These are phyloP conservation scores for Fragum fragum DNA, from an alignment of 2,888 invertebrate genomes.

Conservation along the genomic window DNA sequence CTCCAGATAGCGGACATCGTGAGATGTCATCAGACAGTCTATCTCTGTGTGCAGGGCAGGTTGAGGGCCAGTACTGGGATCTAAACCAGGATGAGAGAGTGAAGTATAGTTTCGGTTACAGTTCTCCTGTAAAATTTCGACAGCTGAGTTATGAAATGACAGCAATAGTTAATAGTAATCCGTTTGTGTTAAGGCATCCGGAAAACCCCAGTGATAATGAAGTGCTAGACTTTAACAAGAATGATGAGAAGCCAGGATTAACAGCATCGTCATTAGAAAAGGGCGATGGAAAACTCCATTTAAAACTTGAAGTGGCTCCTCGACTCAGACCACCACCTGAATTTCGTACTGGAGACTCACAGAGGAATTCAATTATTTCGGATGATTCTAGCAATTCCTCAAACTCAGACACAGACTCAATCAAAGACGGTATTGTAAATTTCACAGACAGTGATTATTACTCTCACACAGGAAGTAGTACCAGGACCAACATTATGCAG, in stretches of 20 bases:
- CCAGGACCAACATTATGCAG: slow-evolving; percentile 48
- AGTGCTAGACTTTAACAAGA: slow-evolving; percentile 60
- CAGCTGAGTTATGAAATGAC: slow-evolving; percentile 67
- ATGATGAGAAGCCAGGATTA: slow-evolving; percentile 66
- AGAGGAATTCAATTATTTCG: slow-evolving; percentile 69
- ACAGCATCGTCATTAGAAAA: slow-evolving; percentile 68
- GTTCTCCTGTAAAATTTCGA: slow-evolving; percentile 65
- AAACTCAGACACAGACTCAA: slow-evolving; percentile 64
- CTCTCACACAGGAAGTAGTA: slow-evolving; percentile 74
- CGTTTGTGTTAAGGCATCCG: slow-evolving; percentile 67
- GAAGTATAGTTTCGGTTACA: slow-evolving; percentile 67
- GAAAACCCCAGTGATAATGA: slow-evolving; percentile 62
- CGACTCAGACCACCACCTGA: slow-evolving; percentile 81
- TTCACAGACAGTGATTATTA: slow-evolving; percentile 79
- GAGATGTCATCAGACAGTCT: slow-evolving; percentile 85
- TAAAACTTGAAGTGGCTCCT: slow-evolving; percentile 71
- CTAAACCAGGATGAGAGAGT: slow-evolving; percentile 59
- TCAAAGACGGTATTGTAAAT: slow-evolving; percentile 67
- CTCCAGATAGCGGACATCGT: slow-evolving; percentile 86
- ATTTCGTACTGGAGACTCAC: slow-evolving; percentile 71
- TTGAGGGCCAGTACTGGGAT: slow-evolving; percentile 76
- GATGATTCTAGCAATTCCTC: slow-evolving; percentile 71
- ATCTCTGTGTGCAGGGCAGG: slow-evolving; percentile 68
- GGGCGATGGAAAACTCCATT: slow-evolving; percentile 69
- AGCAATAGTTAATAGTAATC: slow-evolving; percentile 72